Conservation (phyloP, 2,113 vertebrate genomes). For the Thamnophis sirtalis region DNA sequence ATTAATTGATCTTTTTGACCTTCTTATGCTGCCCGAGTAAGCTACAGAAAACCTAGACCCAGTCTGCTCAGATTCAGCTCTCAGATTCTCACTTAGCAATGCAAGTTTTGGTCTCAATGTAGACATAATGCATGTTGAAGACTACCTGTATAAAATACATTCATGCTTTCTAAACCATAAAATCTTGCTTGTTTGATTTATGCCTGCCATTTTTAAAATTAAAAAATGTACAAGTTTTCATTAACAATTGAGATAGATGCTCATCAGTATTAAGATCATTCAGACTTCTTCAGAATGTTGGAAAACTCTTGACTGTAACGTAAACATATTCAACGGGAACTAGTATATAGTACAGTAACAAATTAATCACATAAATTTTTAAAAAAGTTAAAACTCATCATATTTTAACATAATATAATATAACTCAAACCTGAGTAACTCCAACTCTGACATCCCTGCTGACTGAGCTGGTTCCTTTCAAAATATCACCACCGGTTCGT, state of each 20-base stretch:
- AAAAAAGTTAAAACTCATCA: neutral
- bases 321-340: neutral
- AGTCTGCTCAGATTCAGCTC: neutral
- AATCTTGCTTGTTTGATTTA: neutral
- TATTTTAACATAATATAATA: neutral
- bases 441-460: conserved; percentile 85
- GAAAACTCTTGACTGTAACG: neutral
- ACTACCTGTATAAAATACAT: too few species aligned
- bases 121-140: too few species aligned
- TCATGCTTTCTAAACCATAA: too few species aligned
- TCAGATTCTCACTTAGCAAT: too few species aligned
- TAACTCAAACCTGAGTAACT: conserved; percentile 83
- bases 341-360: neutral
- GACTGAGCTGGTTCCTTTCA: conserved; percentile 87
- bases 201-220: neutral
- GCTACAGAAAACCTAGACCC: neutral
- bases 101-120: too few species aligned
- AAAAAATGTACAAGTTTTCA: neutral
- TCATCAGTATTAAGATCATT: neutral
- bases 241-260: neutral
- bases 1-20: neutral
- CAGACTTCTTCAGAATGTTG: neutral
- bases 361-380: neutral
- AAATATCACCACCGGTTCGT: conserved; percentile 85
- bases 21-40: neutral